Evolutionary conservation across 1,140 invertebrate genomes (phyloP).

Genomic region (Himalopsyche phryganea): DNA sequence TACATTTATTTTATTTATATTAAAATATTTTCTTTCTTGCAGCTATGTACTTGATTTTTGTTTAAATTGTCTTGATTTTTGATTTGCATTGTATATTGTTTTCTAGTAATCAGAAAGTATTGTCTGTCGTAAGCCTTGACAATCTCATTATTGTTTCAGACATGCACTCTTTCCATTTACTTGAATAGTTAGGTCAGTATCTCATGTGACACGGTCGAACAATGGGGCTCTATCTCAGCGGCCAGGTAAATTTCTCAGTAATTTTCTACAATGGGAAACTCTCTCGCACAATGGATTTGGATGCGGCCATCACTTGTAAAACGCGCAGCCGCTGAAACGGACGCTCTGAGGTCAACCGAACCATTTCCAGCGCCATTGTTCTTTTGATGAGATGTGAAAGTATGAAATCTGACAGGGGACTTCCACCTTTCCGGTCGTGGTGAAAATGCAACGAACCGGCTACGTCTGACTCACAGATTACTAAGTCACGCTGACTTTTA

Average conservation of each 20-base stretch:
- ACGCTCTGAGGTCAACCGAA: background rate
- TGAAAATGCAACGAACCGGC: background rate
- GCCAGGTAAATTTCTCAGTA: conserved; percentile 14
- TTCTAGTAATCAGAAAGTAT: too few relatives aligned
- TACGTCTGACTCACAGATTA: too few relatives aligned
- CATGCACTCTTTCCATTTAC: too few relatives aligned
- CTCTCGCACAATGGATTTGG: conserved; percentile 4
- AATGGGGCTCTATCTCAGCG: background rate
- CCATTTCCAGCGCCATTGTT: too few relatives aligned
- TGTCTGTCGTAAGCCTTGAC: too few relatives aligned
- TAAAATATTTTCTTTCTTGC: too few relatives aligned
- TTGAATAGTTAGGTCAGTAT: background rate
- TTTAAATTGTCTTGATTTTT: too few relatives aligned
- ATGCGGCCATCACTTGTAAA: background rate
- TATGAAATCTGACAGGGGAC: background rate
- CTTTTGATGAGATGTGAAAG: conserved; percentile 6
- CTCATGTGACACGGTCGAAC: conserved; percentile 3
- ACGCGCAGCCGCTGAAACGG: conserved; percentile 5
- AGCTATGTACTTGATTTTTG: too few relatives aligned
- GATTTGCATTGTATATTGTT: too few relatives aligned
- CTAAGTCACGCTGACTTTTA: too few relatives aligned
- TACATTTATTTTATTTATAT: too few relatives aligned
- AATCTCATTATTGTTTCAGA: conserved; percentile 2
- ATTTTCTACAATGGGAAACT: conserved; percentile 11
- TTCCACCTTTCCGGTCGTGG: conserved; percentile 1